Base-by-base conservation (phyloP, 2,113 vertebrate genomes). In the Muntiacus muntjak region DNA sequence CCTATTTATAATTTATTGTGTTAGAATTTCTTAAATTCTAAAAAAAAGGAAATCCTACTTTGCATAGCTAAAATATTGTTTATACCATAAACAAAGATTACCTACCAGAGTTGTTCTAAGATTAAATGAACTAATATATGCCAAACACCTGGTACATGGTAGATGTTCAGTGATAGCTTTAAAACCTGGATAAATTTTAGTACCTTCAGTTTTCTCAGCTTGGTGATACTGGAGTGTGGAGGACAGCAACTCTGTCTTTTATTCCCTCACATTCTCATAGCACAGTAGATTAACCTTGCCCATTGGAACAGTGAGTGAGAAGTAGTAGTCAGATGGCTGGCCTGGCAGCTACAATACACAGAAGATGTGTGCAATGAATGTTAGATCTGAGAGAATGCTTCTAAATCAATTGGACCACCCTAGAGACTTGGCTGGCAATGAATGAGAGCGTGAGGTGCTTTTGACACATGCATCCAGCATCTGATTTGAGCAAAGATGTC, bases 401-500 rank as follows among this genome's bases (percentile, higher is more conserved):
- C 90, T 96, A 95, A 95, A 97, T 96, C 97, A 98, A 95, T 89
- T 94, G 97, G 54, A 55, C 58, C 0, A 4, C 88, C 94, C 95
- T 47, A 89, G 97, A 97, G 97, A 95, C 36, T 97, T 96, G 86
- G 76, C 45, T 97, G 91, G 97, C 97, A 97, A 82, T 74, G 76
- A 96, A 91, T 14, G 17, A 86, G 95, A 96, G 95, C 79, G 88
- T 45, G 88, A 98, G 96, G 88, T 97, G 78, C 96, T 97, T 97
- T 97, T 95, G 97, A 97, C 67, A 92, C 90, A 92, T 1, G 71
- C 96, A 91, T 86, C 62, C 76, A 85, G 78, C n/a, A 52, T 88
- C 96, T 71, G 96, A 97, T 97, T 89, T 90, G 95, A 98, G 86
- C 7, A 9, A 94, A 98, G 97, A 98, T 97, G 97, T 97, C 95